Evolutionary conservation across 2,888 invertebrate species (phyloP).

Genomic region (Troglohyphantes excavatus): DNA sequence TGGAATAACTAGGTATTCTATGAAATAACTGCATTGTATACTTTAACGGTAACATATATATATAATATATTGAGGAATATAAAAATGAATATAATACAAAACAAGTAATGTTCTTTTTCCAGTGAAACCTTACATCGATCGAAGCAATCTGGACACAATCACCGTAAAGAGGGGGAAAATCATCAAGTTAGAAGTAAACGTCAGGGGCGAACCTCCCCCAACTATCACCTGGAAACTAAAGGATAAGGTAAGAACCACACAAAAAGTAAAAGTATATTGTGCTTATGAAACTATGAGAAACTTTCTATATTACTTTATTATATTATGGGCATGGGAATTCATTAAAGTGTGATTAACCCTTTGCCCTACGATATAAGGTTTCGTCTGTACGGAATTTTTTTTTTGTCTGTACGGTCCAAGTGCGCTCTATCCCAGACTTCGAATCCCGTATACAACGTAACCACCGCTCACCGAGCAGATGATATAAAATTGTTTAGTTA

Average conservation of each 20-base stretch:
- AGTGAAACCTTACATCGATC: conserved; percentile 97
- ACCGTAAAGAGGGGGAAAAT: conserved; percentile 96
- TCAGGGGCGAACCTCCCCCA: conserved; percentile 97
- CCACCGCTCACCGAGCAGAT: too few relatives aligned
- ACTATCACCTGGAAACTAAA: conserved; percentile 94
- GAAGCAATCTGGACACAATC: conserved; percentile 94
- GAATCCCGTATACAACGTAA: too few relatives aligned
- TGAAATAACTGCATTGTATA: conserved; percentile 71
- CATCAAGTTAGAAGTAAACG: conserved; percentile 95
- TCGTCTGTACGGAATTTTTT: too few relatives aligned
- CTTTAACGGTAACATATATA: conserved; percentile 75
- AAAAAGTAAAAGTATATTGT: too few relatives aligned
- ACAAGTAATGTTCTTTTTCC: neutral
- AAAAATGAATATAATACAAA: neutral
- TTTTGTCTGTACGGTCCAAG: too few relatives aligned
- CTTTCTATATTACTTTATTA: neutral
- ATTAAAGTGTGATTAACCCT: too few relatives aligned
- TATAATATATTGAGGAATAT: too few relatives aligned
- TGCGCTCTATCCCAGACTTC: too few relatives aligned
- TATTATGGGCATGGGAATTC: neutral
- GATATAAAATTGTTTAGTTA: too few relatives aligned
- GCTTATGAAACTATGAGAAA: too few relatives aligned
- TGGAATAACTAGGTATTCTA: conserved; percentile 70
- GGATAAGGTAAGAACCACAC: conserved; percentile 85
- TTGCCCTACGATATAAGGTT: too few relatives aligned